These are phyloP conservation scores for Streblospio benedicti DNA, from an alignment of 1,140 invertebrate species.

Conservation along the genomic window DNA sequence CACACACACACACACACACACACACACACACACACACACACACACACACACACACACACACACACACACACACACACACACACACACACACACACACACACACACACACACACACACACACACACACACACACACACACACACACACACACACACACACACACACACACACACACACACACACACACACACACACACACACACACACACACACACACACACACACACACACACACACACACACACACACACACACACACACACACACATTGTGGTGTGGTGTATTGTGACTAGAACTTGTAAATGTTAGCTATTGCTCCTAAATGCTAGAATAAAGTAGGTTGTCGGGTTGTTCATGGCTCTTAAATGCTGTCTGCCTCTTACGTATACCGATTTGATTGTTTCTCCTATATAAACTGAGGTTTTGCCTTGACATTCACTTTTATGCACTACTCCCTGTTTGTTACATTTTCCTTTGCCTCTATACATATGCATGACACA, in stretches of 20 bases:
- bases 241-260: not conserved
- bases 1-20: constrained; percentile 9
- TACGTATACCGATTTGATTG: no score
- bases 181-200: not conserved
- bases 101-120: not conserved
- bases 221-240: not conserved
- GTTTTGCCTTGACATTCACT: no score
- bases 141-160: not conserved
- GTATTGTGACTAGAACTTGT: no score
- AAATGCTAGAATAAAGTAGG: no score
- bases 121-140: not conserved
- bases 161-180: not conserved
- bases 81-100: not conserved
- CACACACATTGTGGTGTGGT: no score
- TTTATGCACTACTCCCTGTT: no score
- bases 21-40: constrained; percentile 5
- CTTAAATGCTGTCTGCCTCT: no score
- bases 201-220: not conserved
- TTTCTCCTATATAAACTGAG: no score
- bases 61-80: constrained; percentile 7
- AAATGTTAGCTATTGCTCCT: no score
- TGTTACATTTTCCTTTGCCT: no score
- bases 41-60: constrained; percentile 5
- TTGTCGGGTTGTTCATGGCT: no score
- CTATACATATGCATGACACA: no score